These are phyloP conservation scores for Isichthys henryi DNA, from an alignment of 2,113 vertebrate genomes.

Conservation along the genomic window DNA sequence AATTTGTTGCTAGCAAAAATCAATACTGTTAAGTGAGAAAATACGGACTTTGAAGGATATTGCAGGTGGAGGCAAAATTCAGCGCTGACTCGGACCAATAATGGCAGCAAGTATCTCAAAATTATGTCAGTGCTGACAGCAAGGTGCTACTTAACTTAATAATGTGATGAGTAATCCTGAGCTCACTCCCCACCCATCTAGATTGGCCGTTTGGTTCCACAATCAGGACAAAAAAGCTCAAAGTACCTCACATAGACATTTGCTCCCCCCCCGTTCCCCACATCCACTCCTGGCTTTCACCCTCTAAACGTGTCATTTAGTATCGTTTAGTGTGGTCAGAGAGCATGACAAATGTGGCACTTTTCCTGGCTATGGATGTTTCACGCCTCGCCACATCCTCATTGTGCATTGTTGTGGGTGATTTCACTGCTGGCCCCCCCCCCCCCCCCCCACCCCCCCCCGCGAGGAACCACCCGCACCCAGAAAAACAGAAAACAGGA, in stretches of 20 bases:
- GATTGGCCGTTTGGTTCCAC: slow-evolving; percentile 50
- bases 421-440: slow-evolving; percentile 41
- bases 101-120: slow-evolving; percentile 26
- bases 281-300: slow-evolving; percentile 41
- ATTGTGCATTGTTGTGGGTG: slow-evolving; percentile 68
- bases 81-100: slow-evolving; percentile 1
- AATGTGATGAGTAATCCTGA: slow-evolving; percentile 39
- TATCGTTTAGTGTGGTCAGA: slow-evolving; percentile 64
- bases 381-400: slow-evolving; percentile 56
- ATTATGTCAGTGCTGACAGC: slow-evolving; percentile 28
- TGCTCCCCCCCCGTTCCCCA: neutral
- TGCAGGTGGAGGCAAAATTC: slow-evolving; percentile 27
- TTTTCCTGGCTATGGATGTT: slow-evolving; percentile 56
- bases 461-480: too few relatives aligned
- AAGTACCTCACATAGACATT: slow-evolving; percentile 49
- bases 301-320: slow-evolving; percentile 64
- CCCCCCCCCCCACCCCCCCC: slow-evolving; percentile 16
- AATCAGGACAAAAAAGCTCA: slow-evolving; percentile 51
- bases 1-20: slow-evolving; percentile 65
- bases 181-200: slow-evolving; percentile 41
- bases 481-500: too few relatives aligned
- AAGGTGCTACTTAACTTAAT: slow-evolving; percentile 34
- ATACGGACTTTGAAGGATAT: slow-evolving; percentile 54
- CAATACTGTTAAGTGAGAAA: slow-evolving; percentile 65
- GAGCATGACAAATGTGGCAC: slow-evolving; percentile 68